Conservation (phyloP, 2,888 invertebrate genomes). For the Machimus rusticus region DNA sequence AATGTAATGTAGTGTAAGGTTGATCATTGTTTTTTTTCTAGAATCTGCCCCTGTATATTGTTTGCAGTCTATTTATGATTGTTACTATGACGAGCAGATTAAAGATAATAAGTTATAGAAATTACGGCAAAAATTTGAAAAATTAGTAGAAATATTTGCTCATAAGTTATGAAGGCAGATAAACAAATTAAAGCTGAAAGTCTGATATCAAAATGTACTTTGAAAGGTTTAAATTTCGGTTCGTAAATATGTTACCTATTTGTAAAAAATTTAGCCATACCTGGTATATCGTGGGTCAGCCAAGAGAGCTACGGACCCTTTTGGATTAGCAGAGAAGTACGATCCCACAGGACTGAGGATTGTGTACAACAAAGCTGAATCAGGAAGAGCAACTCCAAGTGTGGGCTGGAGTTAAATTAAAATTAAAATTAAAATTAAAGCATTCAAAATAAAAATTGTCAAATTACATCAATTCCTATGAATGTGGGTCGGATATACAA, state of each 20-base stretch:
- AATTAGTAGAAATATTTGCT: too few species aligned
- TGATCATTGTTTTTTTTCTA: too few species aligned
- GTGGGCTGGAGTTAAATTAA: conserved; percentile 72
- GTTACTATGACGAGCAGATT: too few species aligned
- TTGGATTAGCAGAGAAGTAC: conserved; percentile 77
- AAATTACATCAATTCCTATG: conserved; percentile 93
- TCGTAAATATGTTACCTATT: background rate
- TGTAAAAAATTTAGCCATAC: conserved; percentile 40
- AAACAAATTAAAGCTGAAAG: background rate
- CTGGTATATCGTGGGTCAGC: conserved; percentile 88
- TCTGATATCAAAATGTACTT: background rate
- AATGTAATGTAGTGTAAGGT: too few species aligned
- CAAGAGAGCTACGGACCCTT: conserved; percentile 76
- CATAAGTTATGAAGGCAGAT: too few species aligned
- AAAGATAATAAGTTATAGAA: too few species aligned
- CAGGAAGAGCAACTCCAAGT: conserved; percentile 87
- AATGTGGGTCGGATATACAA: conserved; percentile 95
- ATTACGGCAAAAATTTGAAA: too few species aligned
- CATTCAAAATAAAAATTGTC: background rate
- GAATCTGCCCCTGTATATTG: too few species aligned
- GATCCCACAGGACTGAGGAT: conserved; percentile 93
- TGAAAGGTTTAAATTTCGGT: background rate
- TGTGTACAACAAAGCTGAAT: conserved; percentile 87
- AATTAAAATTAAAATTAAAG: background rate
- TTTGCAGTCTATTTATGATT: too few species aligned